Base-by-base conservation (phyloP, 2,888 invertebrate genomes). In the Lithophane socia region DNA sequence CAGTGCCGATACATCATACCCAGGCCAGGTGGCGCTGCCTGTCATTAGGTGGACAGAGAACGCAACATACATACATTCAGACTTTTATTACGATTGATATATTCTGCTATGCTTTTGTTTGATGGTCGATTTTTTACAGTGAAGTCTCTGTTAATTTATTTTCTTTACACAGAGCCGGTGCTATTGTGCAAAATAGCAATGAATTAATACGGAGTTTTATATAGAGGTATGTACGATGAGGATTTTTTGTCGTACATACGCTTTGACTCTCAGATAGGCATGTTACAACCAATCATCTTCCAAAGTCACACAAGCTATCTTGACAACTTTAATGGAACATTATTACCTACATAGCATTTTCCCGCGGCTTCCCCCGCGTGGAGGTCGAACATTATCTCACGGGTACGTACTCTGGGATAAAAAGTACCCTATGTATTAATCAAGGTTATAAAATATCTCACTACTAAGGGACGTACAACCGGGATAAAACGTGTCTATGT, bases 11-110 rank as follows among this genome's bases (percentile, higher is more conserved):
- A 84, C 80, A 84, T 84, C 68, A 84, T n/a, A 65, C 13, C 60
- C 10, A 37, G 29, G 29, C 64, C 82, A 81, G 68, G 44, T 72
- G 75, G 61, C 60, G 58, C 42, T 29, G 56, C n/a, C 61, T 69
- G 75, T 61, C 85, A 69, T 71, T 77, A 73, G 54, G 49, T 21
- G 18, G 24, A 63, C 29, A 49, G 61, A 72, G 42, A 61, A 69
- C 60, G 60, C 54, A 73, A 80, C 80, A 66, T 73, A 56, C 56
- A 80, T 61, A 66, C 56, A 73, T 68, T 60, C 37, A n/a, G 73
- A 80, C 73, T 80, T 84, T 84, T 81, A 84, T 81, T 80, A 73
- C 73, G 37, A 80, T 84, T 79, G 68, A 79, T 80, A 64, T 72
- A 64, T 72, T 61, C 24, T 67, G 56, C 9, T n/a, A 69, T 54